Evolutionary conservation across 2,113 vertebrate species (phyloP).

Genomic region (Rhegmatorhina hoffmannsi): DNA sequence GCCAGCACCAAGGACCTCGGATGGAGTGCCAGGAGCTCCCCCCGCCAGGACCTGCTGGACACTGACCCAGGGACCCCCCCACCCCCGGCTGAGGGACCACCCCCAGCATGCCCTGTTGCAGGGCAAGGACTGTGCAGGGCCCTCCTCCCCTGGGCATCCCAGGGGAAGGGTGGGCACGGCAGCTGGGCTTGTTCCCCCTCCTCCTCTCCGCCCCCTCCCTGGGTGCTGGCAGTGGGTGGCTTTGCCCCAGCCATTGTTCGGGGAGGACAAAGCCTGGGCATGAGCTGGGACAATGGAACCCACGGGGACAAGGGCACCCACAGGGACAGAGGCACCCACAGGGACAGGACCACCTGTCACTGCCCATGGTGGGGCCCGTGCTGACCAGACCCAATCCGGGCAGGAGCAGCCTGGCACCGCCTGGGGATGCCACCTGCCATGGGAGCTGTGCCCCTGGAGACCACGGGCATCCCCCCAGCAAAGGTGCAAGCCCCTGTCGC

Average conservation of each 20-base stretch:
- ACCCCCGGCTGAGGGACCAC: background rate
- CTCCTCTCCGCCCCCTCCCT: background rate
- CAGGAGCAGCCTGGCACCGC: background rate
- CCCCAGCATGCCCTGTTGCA: background rate
- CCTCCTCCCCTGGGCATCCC: fast-evolving
- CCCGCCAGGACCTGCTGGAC: background rate
- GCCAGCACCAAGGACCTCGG: background rate
- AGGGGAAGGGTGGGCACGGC: fast-evolving
- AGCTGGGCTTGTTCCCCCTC: background rate
- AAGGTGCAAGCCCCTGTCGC: fast-evolving
- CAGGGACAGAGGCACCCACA: background rate
- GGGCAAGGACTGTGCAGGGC: background rate
- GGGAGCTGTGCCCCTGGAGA: background rate
- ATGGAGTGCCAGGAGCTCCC: background rate
- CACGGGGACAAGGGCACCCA: background rate
- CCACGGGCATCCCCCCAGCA: background rate
- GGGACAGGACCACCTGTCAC: background rate
- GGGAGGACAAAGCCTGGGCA: background rate
- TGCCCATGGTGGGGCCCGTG: background rate
- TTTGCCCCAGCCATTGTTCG: background rate
- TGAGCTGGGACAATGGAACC: background rate
- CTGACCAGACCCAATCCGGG: background rate
- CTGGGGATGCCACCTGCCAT: background rate
- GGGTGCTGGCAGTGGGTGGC: background rate
- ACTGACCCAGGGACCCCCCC: background rate